A percentile compares a stretch with the other conserved stretches of the same genome.
phyloP scores from a whole-genome alignment of 2,888 invertebrate species.

The Tubulanus polymorphus region DNA sequence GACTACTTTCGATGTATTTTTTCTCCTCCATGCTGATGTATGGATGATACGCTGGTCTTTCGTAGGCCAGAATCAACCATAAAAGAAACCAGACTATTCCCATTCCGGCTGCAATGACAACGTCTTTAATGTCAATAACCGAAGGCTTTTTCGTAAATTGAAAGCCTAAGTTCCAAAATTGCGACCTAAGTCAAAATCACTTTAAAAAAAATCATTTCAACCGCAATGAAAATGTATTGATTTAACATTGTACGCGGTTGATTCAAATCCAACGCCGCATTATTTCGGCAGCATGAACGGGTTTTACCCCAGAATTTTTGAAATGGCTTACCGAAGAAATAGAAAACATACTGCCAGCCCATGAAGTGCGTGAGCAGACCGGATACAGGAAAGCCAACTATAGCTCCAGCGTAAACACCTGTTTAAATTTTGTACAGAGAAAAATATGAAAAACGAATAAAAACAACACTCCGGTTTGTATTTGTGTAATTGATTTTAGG shows the following conservation, averaged over 20 bases:
- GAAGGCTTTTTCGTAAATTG: too few relatives aligned
- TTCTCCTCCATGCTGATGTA: conserved; percentile 37
- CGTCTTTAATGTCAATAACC: too few relatives aligned
- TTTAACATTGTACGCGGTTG: too few relatives aligned
- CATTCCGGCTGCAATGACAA: conserved; percentile 28
- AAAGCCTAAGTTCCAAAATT: too few relatives aligned
- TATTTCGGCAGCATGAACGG: background rate
- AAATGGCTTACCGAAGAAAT: conserved; percentile 36
- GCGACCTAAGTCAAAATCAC: too few relatives aligned
- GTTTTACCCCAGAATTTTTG: background rate
- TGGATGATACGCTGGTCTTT: conserved; percentile 40
- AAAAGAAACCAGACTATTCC: conserved; percentile 42
- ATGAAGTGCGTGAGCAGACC: conserved; percentile 43
- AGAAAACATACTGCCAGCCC: conserved; percentile 47
- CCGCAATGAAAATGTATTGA: too few relatives aligned
- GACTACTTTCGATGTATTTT: conserved; percentile 28
- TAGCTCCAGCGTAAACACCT: conserved; percentile 47
- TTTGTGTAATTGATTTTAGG: too few relatives aligned
- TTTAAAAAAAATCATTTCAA: too few relatives aligned
- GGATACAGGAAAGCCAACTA: conserved; percentile 43
- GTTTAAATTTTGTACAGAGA: background rate
- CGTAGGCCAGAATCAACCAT: conserved; percentile 36
- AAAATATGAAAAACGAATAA: background rate
- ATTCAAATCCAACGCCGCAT: too few relatives aligned
- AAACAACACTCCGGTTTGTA: too few relatives aligned